Base-by-base conservation (phyloP, 2,797 vertebrate genomes). In the Anas bahamensis region DNA sequence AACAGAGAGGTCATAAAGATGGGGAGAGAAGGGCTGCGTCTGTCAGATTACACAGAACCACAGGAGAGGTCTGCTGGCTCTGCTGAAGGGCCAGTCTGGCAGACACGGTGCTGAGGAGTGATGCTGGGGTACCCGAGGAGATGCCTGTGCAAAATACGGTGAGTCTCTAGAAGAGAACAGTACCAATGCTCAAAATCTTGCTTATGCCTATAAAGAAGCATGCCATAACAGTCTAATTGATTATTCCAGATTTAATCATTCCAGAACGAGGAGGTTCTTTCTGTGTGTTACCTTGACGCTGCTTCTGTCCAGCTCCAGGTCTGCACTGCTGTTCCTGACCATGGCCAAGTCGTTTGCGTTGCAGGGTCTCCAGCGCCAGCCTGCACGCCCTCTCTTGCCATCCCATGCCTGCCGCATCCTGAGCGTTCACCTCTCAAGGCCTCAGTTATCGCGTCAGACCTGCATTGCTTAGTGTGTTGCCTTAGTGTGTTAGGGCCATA, bases 321-420 rank as follows among this genome's bases (percentile, higher is more conserved):
- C 28, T 22, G 31, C 6, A 2, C 57, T 29, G 77, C 61, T 86
- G 69, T 29, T 46, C 16, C 37, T 39, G n/a, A 55, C 29, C 50
- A 23, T 4, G 21, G 41, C 9, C 41, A 26, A 37, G 9, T 57
- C 3, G 0, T 61, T 80, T 5, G 1, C 37, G 24, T 39, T 1
- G 1, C 28, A 46, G 26, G 39, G 17, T 50, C 7, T 4, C 55
- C 37, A 46, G 55, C 52, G n/a, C n/a, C 50, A 35, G 63, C 37
- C 50, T 69, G 55, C 28, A 41, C 76, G 56, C 76, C 24, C 13
- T 33, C 13, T 33, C 35, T 39, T 66, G 28, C 55, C 1, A 2
- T 57, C 39, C 52, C 37, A 28, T 0, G 10, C 22, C 21, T 66
- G 24, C n/a, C 19, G 15, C 0, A 2, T 69, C 53, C 37, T 17